These are phyloP conservation scores for Pipistrellus nathusii DNA, from an alignment of 2,797 vertebrate species.

Conservation along the genomic window DNA sequence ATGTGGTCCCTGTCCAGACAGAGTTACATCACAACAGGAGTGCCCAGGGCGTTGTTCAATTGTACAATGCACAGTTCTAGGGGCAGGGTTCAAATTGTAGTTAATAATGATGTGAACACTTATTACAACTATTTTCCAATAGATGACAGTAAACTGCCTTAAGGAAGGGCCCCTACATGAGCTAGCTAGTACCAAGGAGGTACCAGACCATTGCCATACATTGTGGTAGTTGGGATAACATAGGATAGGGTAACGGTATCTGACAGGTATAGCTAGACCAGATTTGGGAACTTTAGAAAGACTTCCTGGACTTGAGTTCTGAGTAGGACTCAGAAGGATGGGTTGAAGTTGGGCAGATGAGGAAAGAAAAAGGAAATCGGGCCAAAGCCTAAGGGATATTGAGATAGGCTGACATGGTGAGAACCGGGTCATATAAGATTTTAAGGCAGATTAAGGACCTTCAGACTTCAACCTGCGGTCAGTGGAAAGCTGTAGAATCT, in stretches of 20 bases:
- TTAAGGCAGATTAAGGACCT: background rate
- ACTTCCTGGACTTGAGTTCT: background rate
- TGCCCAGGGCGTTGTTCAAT: background rate
- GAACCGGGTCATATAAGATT: background rate
- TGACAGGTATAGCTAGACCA: background rate
- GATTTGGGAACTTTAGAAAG: background rate
- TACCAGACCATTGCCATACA: no score
- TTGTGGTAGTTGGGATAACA: rapidly evolving
- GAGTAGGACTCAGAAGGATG: background rate
- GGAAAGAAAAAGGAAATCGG: background rate
- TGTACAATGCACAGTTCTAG: background rate
- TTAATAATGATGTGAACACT: background rate
- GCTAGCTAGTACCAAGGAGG: background rate
- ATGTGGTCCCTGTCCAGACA: background rate
- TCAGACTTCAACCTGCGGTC: background rate
- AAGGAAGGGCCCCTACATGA: background rate
- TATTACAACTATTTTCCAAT: background rate
- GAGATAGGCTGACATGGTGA: background rate
- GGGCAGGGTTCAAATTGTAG: background rate
- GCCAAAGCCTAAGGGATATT: background rate
- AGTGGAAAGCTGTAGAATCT: background rate
- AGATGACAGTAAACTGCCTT: background rate
- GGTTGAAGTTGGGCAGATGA: background rate
- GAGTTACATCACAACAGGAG: background rate
- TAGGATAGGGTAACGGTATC: background rate